phyloP scores from a whole-genome alignment of 2,113 vertebrate genomes.

The Corvus hawaiiensis region DNA sequence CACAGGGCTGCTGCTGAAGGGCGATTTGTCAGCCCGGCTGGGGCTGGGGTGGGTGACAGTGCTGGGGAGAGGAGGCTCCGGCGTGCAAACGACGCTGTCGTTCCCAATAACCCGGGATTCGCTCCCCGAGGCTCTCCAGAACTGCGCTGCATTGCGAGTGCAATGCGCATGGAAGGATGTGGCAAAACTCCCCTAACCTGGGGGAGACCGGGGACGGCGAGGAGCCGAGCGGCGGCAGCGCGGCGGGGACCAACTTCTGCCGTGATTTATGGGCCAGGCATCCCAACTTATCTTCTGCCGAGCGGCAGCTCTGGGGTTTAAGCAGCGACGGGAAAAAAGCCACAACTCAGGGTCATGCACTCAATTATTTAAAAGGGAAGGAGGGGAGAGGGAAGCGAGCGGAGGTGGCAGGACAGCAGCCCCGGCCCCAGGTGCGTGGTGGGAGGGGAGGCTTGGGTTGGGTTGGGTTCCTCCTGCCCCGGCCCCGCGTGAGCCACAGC shows the following conservation, averaged over 20 bases:
- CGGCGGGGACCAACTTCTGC: conserved; percentile 36
- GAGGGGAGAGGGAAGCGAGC: background rate
- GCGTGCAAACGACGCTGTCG: background rate
- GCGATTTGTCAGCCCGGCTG: conserved; percentile 9
- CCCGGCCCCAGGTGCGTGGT: background rate
- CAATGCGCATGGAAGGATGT: conserved; percentile 49
- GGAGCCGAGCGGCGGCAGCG: background rate
- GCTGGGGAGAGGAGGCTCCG: conserved; percentile 1
- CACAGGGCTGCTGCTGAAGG: conserved; percentile 11
- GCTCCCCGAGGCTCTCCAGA: conserved; percentile 38
- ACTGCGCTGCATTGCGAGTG: conserved; percentile 46
- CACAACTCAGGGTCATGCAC: background rate
- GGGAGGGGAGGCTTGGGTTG: background rate
- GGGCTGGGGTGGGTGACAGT: background rate
- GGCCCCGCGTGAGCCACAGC: background rate
- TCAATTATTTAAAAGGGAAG: background rate
- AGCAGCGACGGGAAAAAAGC: background rate
- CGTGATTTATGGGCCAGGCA: background rate
- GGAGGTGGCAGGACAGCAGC: background rate
- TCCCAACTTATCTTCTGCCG: background rate
- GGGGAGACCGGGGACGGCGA: background rate
- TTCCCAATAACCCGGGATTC: background rate
- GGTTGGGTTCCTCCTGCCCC: background rate
- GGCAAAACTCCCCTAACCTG: conserved; percentile 25
- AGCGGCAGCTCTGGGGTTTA: background rate